A percentile compares a stretch with the other conserved stretches of the same genome.
These are phyloP conservation scores for Leptodactylus fuscus DNA, from an alignment of 2,113 vertebrate genomes.

Conservation along the genomic window DNA sequence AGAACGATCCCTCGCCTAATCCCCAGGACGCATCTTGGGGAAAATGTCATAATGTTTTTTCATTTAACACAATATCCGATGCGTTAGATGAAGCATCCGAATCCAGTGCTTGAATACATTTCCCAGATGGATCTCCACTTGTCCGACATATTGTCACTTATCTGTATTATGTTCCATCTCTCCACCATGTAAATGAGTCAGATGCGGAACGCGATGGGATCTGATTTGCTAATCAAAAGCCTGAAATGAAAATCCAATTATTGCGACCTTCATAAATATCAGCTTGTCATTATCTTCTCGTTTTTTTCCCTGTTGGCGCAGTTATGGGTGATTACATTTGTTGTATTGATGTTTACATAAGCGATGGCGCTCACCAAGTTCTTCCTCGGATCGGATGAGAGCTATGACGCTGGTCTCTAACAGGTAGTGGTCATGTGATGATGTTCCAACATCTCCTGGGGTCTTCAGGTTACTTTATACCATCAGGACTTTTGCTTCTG, in stretches of 20 bases:
- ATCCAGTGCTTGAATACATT: conserved; percentile 2
- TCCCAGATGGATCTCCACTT: background rate
- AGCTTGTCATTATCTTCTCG: background rate
- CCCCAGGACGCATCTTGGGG: background rate
- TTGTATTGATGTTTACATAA: background rate
- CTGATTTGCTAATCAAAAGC: background rate
- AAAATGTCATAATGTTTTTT: conserved; percentile 15
- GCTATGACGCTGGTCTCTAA: no score
- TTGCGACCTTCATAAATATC: conserved; percentile 21
- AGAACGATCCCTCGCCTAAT: background rate
- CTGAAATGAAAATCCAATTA: background rate
- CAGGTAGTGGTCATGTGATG: no score
- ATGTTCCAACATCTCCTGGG: background rate
- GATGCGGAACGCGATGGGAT: no score
- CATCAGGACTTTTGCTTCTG: background rate
- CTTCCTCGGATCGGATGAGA: background rate
- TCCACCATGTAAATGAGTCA: background rate
- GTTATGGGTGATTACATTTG: background rate
- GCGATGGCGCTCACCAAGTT: background rate
- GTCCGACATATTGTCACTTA: background rate
- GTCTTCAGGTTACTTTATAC: background rate
- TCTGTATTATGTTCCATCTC: background rate
- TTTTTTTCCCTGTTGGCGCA: background rate
- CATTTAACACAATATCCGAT: background rate
- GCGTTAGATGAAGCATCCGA: background rate